These are phyloP conservation scores for Numida meleagris DNA, from an alignment of 2,113 vertebrate species.

Conservation along the genomic window DNA sequence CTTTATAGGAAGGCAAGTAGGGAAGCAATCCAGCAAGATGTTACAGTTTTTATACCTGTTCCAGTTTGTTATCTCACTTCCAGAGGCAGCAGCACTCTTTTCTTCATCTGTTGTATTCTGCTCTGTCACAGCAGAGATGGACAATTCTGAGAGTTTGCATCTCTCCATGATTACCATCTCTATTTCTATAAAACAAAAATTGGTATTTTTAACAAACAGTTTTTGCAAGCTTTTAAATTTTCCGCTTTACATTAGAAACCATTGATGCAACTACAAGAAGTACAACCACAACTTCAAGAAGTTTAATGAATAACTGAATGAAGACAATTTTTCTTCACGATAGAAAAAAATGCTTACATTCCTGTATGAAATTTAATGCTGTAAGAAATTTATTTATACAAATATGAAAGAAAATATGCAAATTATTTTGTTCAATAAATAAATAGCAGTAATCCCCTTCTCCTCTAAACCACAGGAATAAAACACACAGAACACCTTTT, in stretches of 20 bases:
- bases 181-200: conserved; percentile 83
- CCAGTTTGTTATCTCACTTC: conserved; percentile 77
- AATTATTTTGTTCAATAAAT: background rate
- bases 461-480: background rate
- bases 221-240: background rate
- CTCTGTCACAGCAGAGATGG: conserved; percentile 82
- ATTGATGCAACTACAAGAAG: background rate
- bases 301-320: background rate
- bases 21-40: background rate
- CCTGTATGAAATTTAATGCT: background rate
- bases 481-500: background rate
- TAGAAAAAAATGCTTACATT: background rate
- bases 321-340: background rate
- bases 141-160: conserved; percentile 82
- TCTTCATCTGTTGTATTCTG: conserved; percentile 98
- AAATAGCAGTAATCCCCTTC: background rate
- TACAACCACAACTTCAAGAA: background rate
- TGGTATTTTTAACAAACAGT: background rate
- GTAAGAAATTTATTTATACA: background rate
- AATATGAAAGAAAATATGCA: fast-evolving
- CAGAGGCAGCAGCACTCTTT: conserved; percentile 90
- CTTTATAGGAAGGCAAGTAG: background rate
- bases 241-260: background rate
- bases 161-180: conserved; percentile 99
- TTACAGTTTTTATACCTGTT: conserved; percentile 81